Conservation (phyloP, 1,140 invertebrate genomes). For the Sminthurinus signatus region DNA sequence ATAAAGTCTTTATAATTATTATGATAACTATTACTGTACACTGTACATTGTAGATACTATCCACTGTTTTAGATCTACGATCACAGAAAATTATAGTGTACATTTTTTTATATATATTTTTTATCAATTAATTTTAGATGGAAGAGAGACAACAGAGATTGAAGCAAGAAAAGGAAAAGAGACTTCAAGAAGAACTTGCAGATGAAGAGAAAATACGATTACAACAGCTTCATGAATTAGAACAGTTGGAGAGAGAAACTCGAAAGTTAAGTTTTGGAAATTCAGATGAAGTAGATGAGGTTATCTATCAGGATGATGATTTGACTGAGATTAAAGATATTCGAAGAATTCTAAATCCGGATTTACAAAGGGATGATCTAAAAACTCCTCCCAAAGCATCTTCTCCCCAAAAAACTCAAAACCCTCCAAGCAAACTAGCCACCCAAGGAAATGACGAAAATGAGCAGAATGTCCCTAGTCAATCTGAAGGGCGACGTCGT, state of each 20-base stretch:
- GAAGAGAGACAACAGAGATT: constrained; percentile 60
- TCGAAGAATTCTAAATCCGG: not conserved
- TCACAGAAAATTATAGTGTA: not conserved
- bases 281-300: no score
- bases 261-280: constrained; percentile 36
- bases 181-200: constrained; percentile 56
- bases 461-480: no score
- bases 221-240: constrained; percentile 58
- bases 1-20: not conserved
- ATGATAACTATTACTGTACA: no score
- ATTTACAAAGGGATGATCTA: not conserved
- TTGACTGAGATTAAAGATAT: constrained; percentile 1
- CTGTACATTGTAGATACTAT: no score
- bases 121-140: no score
- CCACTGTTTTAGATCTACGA: not conserved
- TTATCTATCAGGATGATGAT: not conserved
- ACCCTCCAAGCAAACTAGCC: no score
- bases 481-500: not conserved
- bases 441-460: no score
- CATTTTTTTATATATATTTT: constrained; percentile 1
- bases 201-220: constrained; percentile 60
- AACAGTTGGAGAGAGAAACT: constrained; percentile 50
- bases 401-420: no score
- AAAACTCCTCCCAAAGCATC: no score
- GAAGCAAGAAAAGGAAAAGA: constrained; percentile 57